Conservation (phyloP, 30 jellyfish, hydroid and myxozoan species). For the Hydra vulgaris region DNA sequence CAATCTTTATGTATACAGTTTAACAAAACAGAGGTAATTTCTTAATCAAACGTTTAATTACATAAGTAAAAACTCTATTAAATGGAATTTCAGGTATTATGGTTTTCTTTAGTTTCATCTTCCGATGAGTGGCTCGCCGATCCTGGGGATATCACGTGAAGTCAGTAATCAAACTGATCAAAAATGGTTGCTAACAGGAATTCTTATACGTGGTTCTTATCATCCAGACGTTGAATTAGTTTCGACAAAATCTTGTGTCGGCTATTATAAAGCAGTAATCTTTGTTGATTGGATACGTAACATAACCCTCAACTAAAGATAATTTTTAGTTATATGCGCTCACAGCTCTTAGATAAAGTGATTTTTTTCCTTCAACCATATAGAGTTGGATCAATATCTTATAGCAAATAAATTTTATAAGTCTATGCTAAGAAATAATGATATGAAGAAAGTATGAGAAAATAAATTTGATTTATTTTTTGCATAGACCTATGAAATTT, state of each 20-base stretch:
- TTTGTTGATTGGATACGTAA: conserved; percentile 6
- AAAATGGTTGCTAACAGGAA: conserved; percentile 27
- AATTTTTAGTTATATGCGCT: no score
- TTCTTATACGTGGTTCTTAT: conserved; percentile 12
- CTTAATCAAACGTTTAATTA: no score
- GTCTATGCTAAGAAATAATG: no score
- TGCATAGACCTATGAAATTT: no score
- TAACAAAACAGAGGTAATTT: no score
- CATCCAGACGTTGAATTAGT: conserved; percentile 1
- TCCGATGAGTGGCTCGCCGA: conserved; percentile 33
- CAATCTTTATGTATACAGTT: not conserved
- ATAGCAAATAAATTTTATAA: no score
- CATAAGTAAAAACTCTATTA: not conserved
- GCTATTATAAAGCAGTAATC: not conserved
- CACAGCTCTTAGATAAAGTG: no score
- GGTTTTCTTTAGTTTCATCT: conserved; percentile 1
- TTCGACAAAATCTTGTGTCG: not conserved
- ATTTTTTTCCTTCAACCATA: no score
- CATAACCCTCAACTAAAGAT: not conserved
- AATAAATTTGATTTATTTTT: no score
- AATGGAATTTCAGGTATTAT: not conserved
- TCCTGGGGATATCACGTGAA: conserved; percentile 26
- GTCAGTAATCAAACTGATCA: not conserved
- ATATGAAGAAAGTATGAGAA: no score
- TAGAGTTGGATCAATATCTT: no score